phyloP scores from a whole-genome alignment of 2,888 invertebrate species.

The Rhabditophanes sp. region DNA sequence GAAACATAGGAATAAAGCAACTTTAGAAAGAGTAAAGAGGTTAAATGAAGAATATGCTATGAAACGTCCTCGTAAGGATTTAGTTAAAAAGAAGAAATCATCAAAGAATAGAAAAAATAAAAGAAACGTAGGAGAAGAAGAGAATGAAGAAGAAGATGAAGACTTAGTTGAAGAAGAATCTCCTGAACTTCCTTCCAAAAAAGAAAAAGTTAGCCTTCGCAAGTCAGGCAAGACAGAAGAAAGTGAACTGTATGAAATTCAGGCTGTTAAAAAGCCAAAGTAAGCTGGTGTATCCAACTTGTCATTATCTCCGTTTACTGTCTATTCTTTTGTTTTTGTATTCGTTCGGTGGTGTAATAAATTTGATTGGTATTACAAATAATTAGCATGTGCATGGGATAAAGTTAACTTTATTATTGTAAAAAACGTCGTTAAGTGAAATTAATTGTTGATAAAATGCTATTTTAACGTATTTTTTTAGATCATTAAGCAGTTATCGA shows the following conservation, averaged over 20 bases:
- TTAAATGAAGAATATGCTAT: too few species aligned
- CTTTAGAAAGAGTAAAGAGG: too few species aligned
- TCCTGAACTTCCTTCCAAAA: conserved; percentile 8
- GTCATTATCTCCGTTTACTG: too few species aligned
- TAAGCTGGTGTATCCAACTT: too few species aligned
- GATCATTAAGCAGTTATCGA: conserved; percentile 21
- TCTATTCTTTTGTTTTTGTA: too few species aligned
- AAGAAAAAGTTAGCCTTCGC: conserved; percentile 5
- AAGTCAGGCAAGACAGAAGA: conserved; percentile 3
- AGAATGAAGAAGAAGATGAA: conserved; percentile 8
- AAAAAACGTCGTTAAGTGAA: neutral
- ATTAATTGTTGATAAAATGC: conserved; percentile 12
- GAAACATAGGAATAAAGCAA: too few species aligned
- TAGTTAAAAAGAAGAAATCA: neutral
- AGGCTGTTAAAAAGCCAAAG: conserved; percentile 6
- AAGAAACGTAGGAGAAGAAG: conserved; percentile 9
- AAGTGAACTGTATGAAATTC: conserved; percentile 6
- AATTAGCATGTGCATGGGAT: neutral
- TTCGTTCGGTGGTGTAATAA: too few species aligned
- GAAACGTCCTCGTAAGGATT: too few species aligned
- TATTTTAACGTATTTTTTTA: conserved; percentile 5
- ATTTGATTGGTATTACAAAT: too few species aligned
- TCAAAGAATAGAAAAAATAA: conserved; percentile 1
- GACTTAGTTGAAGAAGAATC: conserved; percentile 6
- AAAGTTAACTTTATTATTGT: neutral